Base-by-base conservation (phyloP, 1,140 invertebrate species). In the Eupristina koningsbergeri region DNA sequence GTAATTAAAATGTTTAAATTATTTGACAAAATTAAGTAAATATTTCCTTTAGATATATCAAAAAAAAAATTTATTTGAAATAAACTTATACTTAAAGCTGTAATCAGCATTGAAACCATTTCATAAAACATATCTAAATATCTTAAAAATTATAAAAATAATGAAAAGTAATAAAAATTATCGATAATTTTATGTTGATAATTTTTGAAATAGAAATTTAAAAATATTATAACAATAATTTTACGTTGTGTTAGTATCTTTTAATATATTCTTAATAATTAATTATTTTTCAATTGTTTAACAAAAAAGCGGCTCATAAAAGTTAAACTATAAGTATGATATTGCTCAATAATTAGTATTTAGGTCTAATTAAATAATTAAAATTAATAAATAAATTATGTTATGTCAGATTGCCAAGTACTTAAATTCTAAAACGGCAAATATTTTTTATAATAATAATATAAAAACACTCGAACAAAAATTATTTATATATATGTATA, bases 381-480 rank as follows among this genome's bases (percentile, higher is more conserved):
- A 19, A 7, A 67, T 15, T 67, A 34, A 36, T 1, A 3, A 58
- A 26, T 58, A 3, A 58, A 58, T 26, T 58, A 58, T 58, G 63
- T 34, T 11, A 64, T 34, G 17, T 6, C 3, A 63, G 3, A 74
- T 36, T 47, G 41, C 36, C 19, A 47, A 22, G 1, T n/a, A 5
- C 36, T 29, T 31, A 74, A 13, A 78, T 63, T 78, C 13, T 50
- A 3, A 7, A 34, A 67, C n/a, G 41, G 50, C 19, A 50, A 45
- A 34, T 79, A 69, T 69, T 79, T 79, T 29, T 31, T 79, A 67
- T 79, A 69, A 34, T 34, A 67, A 3, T 67, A 64, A 50, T 31
- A 34, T 58, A 50, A 50, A 50, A 80, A 36, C n/a, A n/a, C n/a
- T n/a, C n/a, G n/a, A n/a, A n/a, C n/a, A n/a, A 3, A 69, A 80